Conservation (phyloP, 2,797 vertebrate species). For the Oophaga sylvatica region DNA sequence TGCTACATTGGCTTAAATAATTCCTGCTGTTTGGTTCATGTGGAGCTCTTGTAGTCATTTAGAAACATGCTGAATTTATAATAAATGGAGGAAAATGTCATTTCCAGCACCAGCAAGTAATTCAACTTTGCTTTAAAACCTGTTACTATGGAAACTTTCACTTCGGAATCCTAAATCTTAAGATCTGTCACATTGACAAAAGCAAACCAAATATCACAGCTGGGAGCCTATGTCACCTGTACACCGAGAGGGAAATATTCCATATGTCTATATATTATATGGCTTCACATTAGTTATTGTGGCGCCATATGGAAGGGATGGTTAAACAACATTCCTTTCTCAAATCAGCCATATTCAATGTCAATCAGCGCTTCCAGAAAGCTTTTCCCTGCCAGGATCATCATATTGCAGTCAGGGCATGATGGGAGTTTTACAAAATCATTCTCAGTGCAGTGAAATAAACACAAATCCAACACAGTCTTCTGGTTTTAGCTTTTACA, state of each 20-base stretch:
- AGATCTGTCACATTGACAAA: not conserved
- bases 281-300: not conserved
- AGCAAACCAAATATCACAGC: conserved; percentile 42
- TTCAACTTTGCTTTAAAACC: not conserved
- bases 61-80: not conserved
- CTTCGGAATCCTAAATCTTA: not conserved
- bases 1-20: no score
- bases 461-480: no score
- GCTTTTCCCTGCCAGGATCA: no score
- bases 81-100: conserved; percentile 2
- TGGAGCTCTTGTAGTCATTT: not conserved
- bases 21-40: no score
- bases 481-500: no score
- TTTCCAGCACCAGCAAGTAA: not conserved
- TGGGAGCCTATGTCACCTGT: conserved; percentile 21
- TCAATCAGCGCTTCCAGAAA: no score
- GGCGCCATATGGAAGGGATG: not conserved
- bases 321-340: not conserved
- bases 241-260: not conserved
- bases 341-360: no score
- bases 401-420: no score
- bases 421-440: no score
- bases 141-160: conserved; percentile 52
- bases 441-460: no score
- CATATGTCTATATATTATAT: not conserved